Conservation (phyloP, 2,797 vertebrate genomes). For the Acridotheres tristis region DNA sequence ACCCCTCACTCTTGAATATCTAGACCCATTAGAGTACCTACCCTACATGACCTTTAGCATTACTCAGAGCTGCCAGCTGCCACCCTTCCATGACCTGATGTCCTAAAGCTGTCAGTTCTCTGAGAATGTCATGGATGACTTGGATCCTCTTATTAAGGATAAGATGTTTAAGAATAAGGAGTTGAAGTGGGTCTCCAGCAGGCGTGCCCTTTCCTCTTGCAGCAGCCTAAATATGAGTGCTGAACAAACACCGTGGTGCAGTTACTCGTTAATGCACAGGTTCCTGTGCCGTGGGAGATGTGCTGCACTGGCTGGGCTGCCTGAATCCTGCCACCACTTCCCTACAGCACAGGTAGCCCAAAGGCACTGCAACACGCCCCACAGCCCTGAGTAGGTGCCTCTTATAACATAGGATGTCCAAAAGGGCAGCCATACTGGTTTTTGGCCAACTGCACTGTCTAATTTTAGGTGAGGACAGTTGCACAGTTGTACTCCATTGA, state of each 20-base stretch:
- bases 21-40: neutral
- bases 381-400: neutral
- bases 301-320: accelerated
- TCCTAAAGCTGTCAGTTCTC: neutral
- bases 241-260: neutral
- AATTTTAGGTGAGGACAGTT: neutral
- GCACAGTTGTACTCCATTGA: neutral
- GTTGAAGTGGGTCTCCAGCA: neutral
- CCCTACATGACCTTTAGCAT: neutral
- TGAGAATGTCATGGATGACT: neutral
- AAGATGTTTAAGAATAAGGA: neutral
- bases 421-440: neutral
- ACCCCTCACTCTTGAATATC: neutral
- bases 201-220: neutral
- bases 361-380: neutral
- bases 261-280: neutral
- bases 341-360: neutral
- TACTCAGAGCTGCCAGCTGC: neutral
- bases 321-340: neutral
- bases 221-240: neutral
- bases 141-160: neutral
- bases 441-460: neutral
- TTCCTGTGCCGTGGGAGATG: neutral
- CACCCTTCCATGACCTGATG: neutral
- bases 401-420: neutral